These are phyloP conservation scores for Papilio polytes DNA, from an alignment of 1,140 invertebrate species.

Conservation along the genomic window DNA sequence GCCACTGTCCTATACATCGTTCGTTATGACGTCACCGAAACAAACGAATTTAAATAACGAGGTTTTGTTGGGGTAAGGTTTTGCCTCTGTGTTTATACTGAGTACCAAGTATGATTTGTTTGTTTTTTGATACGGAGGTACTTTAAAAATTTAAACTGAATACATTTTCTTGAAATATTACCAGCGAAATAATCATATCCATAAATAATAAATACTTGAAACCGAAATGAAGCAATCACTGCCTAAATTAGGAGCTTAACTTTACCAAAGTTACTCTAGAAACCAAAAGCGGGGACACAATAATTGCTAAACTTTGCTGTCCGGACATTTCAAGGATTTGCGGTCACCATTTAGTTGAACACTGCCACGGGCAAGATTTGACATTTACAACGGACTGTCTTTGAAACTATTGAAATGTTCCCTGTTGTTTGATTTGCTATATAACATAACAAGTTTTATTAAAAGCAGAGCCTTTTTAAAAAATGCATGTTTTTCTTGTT, in stretches of 20 bases:
- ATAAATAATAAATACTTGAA: not conserved
- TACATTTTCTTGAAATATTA: not conserved
- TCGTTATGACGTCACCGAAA: constrained; percentile 60
- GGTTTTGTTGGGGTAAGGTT: not conserved
- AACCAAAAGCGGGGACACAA: constrained; percentile 35
- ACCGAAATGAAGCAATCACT: not conserved
- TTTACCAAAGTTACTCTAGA: constrained; percentile 24
- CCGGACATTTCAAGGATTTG: constrained; percentile 35
- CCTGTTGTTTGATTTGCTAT: not conserved
- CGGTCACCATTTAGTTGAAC: constrained; percentile 33
- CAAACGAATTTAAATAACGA: constrained; percentile 47
- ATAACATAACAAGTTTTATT: not conserved
- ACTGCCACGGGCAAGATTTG: constrained; percentile 22
- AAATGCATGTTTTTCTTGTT: no score
- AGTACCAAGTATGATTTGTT: not conserved
- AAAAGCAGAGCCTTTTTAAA: not conserved
- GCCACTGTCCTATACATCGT: constrained; percentile 51
- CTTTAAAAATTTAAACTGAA: not conserved
- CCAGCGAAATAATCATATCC: not conserved
- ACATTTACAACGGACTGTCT: constrained; percentile 4
- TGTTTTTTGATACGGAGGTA: not conserved
- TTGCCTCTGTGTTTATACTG: constrained; percentile 2
- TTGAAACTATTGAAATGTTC: not conserved
- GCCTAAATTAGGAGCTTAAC: constrained; percentile 1
- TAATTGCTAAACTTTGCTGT: constrained; percentile 26